Conservation (phyloP, 2,113 vertebrate species). For the Hippocampus abdominalis region DNA sequence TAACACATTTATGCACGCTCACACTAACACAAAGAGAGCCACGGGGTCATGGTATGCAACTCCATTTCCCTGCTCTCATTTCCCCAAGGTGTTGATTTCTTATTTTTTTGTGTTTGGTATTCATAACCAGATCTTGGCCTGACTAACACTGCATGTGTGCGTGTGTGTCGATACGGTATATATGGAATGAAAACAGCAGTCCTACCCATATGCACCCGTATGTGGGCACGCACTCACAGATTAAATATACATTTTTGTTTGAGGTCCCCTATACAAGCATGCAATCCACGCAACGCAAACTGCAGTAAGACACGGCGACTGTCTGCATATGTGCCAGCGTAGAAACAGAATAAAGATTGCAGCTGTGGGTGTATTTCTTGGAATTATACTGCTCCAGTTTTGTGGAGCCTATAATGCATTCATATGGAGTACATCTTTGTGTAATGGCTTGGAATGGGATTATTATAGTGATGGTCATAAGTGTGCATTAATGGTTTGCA, state of each 20-base stretch:
- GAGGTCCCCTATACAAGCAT: background rate
- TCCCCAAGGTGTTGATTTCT: conserved; percentile 52
- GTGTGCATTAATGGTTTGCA: too few species aligned
- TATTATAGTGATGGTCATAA: too few species aligned
- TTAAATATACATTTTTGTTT: background rate
- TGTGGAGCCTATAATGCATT: conserved; percentile 4
- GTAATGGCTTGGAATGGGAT: background rate
- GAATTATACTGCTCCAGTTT: too few species aligned
- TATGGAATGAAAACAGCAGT: conserved; percentile 25
- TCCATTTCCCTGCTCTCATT: conserved; percentile 58
- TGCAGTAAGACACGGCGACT: background rate
- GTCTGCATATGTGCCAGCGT: too few species aligned
- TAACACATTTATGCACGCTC: conserved; percentile 4
- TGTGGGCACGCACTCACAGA: conserved; percentile 4
- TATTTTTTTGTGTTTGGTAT: conserved; percentile 52
- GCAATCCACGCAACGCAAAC: background rate
- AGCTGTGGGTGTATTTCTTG: too few species aligned
- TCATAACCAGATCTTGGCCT: conserved; percentile 59
- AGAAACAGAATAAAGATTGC: too few species aligned
- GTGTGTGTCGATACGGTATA: background rate
- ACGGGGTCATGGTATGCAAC: conserved; percentile 68
- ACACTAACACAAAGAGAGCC: conserved; percentile 26
- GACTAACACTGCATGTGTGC: background rate
- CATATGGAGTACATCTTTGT: conserved; percentile 11
- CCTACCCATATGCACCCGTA: conserved; percentile 14